Evolutionary conservation across 2,113 vertebrate genomes (phyloP).

Genomic region (Centropristis striata): DNA sequence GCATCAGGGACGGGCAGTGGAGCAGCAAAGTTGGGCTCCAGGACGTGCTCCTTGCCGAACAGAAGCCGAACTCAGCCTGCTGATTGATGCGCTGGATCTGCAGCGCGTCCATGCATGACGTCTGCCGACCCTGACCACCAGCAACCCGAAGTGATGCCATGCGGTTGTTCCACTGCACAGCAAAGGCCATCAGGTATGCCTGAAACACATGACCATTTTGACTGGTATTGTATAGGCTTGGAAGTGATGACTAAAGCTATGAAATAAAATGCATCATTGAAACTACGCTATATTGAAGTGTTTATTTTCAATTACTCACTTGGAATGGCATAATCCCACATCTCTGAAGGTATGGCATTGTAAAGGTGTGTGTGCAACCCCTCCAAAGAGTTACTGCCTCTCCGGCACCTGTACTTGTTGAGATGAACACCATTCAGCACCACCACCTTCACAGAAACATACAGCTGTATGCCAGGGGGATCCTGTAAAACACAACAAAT

Average conservation of each 20-base stretch:
- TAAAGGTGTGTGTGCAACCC: neutral
- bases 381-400: neutral
- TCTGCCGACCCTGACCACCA: neutral
- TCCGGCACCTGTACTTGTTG: neutral
- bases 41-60: neutral
- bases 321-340: neutral
- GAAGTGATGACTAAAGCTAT: neutral
- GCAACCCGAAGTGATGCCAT: neutral
- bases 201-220: neutral
- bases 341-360: constrained; percentile 1
- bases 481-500: neutral
- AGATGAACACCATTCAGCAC: neutral
- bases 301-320: neutral
- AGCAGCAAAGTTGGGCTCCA: neutral
- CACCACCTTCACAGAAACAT: neutral
- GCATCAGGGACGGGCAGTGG: neutral
- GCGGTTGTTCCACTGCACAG: neutral
- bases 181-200: neutral
- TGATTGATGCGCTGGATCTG: neutral
- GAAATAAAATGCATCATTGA: too few species aligned
- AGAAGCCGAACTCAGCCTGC: neutral
- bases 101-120: neutral
- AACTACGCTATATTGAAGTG: too few species aligned
- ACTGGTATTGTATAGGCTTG: neutral
- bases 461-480: neutral